Evolutionary conservation across 2,797 vertebrate genomes (phyloP).

Genomic region (Manis pentadactyla): DNA sequence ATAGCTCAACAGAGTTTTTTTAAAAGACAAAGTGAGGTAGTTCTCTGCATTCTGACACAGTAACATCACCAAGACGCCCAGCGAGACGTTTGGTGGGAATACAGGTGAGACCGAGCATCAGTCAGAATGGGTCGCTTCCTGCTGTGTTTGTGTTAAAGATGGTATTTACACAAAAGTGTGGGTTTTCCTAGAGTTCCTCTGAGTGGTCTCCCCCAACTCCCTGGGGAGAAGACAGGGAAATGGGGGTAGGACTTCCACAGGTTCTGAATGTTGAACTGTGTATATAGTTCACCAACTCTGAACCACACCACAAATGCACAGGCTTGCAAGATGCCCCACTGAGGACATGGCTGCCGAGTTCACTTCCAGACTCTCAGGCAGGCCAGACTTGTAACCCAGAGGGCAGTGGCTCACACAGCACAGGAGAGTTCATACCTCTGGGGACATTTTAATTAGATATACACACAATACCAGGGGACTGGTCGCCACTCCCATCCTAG

Average conservation of each 20-base stretch:
- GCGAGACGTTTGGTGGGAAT: background rate
- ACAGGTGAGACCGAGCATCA: fast-evolving
- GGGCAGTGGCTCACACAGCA: fast-evolving
- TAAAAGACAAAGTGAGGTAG: background rate
- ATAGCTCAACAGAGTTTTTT: background rate
- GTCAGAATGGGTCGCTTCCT: fast-evolving
- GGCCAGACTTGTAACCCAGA: fast-evolving
- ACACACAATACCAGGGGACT: background rate
- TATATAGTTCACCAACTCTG: fast-evolving
- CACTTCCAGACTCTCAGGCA: background rate
- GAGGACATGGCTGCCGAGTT: fast-evolving
- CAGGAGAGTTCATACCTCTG: fast-evolving
- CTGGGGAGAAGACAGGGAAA: background rate
- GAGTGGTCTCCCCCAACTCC: background rate
- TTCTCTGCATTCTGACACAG: fast-evolving
- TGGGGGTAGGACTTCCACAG: fast-evolving
- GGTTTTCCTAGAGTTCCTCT: too few relatives aligned
- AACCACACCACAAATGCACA: fast-evolving
- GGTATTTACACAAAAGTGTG: fast-evolving
- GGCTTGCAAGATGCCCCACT: background rate
- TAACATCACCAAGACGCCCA: fast-evolving
- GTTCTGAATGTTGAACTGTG: fast-evolving
- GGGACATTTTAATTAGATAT: too few relatives aligned
- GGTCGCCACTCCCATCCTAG: too few relatives aligned
- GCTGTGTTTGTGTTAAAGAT: too few relatives aligned